Evolutionary conservation across 2,888 invertebrate species (phyloP).

Genomic region (Nemotelus nigrinus): DNA sequence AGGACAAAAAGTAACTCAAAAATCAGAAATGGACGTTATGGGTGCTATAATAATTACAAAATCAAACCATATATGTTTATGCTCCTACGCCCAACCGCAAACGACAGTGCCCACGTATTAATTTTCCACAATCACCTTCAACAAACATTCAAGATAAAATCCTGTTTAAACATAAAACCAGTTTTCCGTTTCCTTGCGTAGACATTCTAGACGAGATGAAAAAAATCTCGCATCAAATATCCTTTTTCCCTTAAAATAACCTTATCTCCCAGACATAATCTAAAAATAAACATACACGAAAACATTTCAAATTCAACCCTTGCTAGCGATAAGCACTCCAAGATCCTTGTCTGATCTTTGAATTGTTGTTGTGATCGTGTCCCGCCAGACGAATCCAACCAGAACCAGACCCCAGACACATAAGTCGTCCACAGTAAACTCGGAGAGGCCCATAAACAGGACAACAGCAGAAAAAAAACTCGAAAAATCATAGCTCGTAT

Average conservation of each 20-base stretch:
- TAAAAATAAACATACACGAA: conserved; percentile 28
- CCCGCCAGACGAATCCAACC: conserved; percentile 11
- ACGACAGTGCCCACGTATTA: not conserved
- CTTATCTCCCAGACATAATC: conserved; percentile 16
- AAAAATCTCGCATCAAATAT: conserved; percentile 16
- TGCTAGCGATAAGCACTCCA: conserved; percentile 8
- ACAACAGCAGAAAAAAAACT: conserved; percentile 13
- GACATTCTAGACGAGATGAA: conserved; percentile 2
- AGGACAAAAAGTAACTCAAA: too few species aligned
- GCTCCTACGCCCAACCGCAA: too few species aligned
- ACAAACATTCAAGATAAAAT: not conserved
- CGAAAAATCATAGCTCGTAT: conserved; percentile 2
- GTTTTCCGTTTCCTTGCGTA: conserved; percentile 27
- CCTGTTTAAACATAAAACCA: conserved; percentile 28
- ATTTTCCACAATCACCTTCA: not conserved
- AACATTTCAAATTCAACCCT: conserved; percentile 29
- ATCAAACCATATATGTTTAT: too few species aligned
- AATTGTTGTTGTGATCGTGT: conserved; percentile 9
- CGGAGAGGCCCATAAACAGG: not conserved
- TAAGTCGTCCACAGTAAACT: not conserved
- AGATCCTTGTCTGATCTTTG: conserved; percentile 22
- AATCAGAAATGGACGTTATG: too few species aligned
- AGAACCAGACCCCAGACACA: not conserved
- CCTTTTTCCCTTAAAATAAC: conserved; percentile 11
- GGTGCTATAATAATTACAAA: too few species aligned